A percentile compares a stretch with the other conserved stretches of the same genome.
phyloP scores from a whole-genome alignment of 2,797 vertebrate species.

The Artibeus lituratus region DNA sequence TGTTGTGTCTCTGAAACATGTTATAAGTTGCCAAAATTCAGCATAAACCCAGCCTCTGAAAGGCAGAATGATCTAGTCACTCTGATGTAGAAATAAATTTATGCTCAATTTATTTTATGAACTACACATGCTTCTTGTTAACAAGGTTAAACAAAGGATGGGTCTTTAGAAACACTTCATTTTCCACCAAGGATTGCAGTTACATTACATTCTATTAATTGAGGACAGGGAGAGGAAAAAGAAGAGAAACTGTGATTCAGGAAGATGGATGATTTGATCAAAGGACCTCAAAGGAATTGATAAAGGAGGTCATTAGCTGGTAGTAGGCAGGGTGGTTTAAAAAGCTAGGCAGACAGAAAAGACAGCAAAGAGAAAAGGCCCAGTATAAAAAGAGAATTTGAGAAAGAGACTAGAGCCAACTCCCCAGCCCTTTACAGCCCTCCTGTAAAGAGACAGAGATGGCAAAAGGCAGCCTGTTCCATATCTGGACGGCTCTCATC shows the following conservation, averaged over 20 bases:
- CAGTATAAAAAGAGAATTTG: constrained; percentile 26
- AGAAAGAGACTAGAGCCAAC: constrained; percentile 4
- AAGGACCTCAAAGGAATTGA: constrained; percentile 43
- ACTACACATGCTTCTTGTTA: neutral
- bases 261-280: constrained; percentile 8
- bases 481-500: constrained; percentile 34
- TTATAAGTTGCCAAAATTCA: constrained; percentile 4
- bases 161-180: neutral
- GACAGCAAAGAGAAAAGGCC: neutral
- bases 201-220: neutral
- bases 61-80: neutral
- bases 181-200: neutral
- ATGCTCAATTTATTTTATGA: constrained; percentile 7
- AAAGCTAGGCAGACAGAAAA: constrained; percentile 21
- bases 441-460: neutral
- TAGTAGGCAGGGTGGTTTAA: neutral
- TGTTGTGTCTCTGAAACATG: neutral
- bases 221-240: neutral
- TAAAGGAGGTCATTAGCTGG: neutral
- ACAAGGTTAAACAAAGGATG: neutral
- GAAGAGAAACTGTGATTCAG: neutral
- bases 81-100: constrained; percentile 22
- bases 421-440: neutral
- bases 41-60: neutral
- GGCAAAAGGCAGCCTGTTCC: constrained; percentile 14